Percentiles rank a stretch among this genome's conserved stretches.
Evolutionary conservation across 2,113 vertebrate genomes (phyloP).

Genomic region (Catharus minimus): DNA sequence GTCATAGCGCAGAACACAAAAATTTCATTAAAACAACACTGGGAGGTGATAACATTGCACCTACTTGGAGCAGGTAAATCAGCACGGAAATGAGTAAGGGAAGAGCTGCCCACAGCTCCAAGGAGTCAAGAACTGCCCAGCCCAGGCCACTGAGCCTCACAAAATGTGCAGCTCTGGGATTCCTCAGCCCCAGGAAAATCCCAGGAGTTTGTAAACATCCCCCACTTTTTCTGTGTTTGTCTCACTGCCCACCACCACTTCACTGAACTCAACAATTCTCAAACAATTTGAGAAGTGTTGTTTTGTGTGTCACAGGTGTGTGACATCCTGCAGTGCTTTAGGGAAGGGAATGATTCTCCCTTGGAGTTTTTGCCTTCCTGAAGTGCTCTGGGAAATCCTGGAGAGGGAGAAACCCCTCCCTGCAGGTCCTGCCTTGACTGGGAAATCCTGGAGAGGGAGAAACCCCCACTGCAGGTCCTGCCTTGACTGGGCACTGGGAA

Average conservation of each 20-base stretch:
- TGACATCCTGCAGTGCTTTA: not conserved
- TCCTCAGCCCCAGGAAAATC: not conserved
- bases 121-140: not conserved
- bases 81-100: constrained; percentile 17
- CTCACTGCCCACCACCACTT: not conserved
- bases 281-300: not conserved
- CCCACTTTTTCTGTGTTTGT: not conserved
- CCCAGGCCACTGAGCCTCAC: not conserved
- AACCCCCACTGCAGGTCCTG: not conserved
- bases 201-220: not conserved
- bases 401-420: not conserved
- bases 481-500: not conserved
- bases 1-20: not conserved
- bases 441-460: not conserved
- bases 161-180: not conserved
- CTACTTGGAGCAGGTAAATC: not conserved
- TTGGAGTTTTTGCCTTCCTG: not conserved
- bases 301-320: not conserved
- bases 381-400: accelerated
- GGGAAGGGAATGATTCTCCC: accelerated
- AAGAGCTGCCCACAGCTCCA: not conserved
- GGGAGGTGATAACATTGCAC: not conserved
- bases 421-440: not conserved
- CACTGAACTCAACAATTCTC: not conserved
- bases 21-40: not conserved